Evolutionary conservation across 2,797 vertebrate genomes (phyloP).

Genomic region (Centropyge bicolor): DNA sequence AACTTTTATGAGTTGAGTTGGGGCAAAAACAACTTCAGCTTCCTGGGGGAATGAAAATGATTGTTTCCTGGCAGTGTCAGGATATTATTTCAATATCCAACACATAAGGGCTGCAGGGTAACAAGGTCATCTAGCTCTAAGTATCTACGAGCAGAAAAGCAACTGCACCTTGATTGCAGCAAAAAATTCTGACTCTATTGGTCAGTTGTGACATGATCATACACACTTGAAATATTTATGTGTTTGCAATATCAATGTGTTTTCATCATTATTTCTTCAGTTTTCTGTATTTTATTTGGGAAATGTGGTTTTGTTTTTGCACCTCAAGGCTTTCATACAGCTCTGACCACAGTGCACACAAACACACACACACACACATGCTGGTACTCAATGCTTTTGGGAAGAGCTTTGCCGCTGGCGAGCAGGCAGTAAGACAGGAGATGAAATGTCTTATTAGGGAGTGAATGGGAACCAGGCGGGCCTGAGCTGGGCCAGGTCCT

Average conservation of each 20-base stretch:
- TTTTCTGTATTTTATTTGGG: conserved; percentile 9
- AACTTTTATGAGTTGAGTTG: not conserved
- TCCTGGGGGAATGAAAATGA: not conserved
- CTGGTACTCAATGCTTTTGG: conserved; percentile 28
- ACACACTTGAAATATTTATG: not conserved
- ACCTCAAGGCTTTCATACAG: conserved; percentile 28
- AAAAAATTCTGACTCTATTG: not conserved
- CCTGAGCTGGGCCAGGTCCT: conserved; percentile 76
- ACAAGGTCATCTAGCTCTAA: not conserved
- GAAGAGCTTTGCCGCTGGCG: conserved; percentile 50
- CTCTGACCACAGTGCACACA: not conserved
- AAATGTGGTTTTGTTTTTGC: conserved; percentile 26
- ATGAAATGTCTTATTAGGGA: conserved; percentile 81
- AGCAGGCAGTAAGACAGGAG: conserved; percentile 72
- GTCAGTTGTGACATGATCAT: not conserved
- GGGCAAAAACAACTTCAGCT: not conserved
- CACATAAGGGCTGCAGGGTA: not conserved
- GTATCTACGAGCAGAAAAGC: not conserved
- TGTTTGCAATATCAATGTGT: not conserved
- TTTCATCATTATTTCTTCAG: conserved; percentile 14
- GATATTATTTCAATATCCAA: not conserved
- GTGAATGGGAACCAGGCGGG: conserved; percentile 81
- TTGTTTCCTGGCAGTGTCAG: not conserved
- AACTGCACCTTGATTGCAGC: not conserved
- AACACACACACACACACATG: conserved; percentile 17